phyloP scores from a whole-genome alignment of 2,888 invertebrate species.

The Drosophila villosipedis region DNA sequence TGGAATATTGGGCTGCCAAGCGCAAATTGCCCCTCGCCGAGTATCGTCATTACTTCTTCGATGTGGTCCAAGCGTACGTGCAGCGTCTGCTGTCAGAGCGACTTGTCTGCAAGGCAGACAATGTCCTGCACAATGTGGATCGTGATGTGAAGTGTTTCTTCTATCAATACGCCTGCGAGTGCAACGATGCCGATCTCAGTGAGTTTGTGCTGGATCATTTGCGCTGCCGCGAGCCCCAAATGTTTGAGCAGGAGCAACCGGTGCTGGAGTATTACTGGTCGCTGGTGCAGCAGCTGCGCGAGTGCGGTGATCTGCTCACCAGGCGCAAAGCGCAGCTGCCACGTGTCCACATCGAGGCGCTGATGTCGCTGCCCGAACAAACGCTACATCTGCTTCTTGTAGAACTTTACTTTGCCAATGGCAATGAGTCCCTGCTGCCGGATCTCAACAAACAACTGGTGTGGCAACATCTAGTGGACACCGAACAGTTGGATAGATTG shows the following conservation, averaged over 20 bases:
- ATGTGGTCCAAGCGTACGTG: constrained; percentile 83
- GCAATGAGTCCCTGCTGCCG: constrained; percentile 76
- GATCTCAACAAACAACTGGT: constrained; percentile 81
- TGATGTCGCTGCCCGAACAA: constrained; percentile 81
- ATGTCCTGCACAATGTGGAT: constrained; percentile 80
- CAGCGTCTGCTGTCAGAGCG: constrained; percentile 82
- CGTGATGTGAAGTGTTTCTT: constrained; percentile 82
- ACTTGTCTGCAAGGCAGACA: constrained; percentile 82
- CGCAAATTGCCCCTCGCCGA: constrained; percentile 69
- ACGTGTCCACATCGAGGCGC: constrained; percentile 79
- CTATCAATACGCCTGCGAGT: constrained; percentile 87
- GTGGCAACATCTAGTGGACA: constrained; percentile 82
- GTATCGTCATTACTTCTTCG: constrained; percentile 81
- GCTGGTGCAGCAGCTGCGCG: constrained; percentile 74
- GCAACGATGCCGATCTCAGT: constrained; percentile 87
- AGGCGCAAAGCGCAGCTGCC: constrained; percentile 56
- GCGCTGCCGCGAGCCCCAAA: constrained; percentile 85
- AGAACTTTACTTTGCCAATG: constrained; percentile 83
- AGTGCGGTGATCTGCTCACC: constrained; percentile 52
- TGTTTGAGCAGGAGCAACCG: constrained; percentile 72
- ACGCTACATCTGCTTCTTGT: constrained; percentile 77
- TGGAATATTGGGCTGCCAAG: constrained; percentile 82
- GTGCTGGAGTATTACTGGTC: constrained; percentile 82
- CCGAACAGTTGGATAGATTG: constrained; percentile 62
- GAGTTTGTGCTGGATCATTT: constrained; percentile 89